Evolutionary conservation across 2,797 vertebrate genomes (phyloP).

Genomic region (Lagocephalus sceleratus): DNA sequence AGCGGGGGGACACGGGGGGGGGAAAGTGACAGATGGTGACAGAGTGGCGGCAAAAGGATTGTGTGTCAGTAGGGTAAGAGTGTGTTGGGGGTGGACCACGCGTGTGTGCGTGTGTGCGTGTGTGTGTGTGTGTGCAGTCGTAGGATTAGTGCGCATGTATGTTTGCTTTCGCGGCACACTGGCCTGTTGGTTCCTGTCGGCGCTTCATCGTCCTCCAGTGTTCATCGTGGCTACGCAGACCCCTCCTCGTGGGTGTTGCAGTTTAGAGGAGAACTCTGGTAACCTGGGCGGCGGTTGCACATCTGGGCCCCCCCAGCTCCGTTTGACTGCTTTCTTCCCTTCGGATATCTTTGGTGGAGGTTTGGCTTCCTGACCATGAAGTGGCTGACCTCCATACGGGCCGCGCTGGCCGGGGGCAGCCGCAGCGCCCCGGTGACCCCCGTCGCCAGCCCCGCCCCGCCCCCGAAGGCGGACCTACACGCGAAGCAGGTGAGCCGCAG

Average conservation of each 20-base stretch:
- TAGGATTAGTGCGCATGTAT: constrained; percentile 36
- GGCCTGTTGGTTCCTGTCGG: constrained; percentile 35
- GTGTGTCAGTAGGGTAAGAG: constrained; percentile 51
- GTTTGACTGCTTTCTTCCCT: background rate
- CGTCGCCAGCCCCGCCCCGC: constrained; percentile 54
- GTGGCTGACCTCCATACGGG: constrained; percentile 67
- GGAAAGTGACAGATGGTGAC: constrained; percentile 65
- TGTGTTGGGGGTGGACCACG: constrained; percentile 6
- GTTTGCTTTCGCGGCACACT: constrained; percentile 9
- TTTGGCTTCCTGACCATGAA: constrained; percentile 53
- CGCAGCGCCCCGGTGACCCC: constrained; percentile 66
- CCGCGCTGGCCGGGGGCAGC: constrained; percentile 51
- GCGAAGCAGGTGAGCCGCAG: constrained; percentile 67
- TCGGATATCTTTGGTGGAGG: background rate
- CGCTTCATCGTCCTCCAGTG: constrained; percentile 13
- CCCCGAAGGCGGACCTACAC: constrained; percentile 56
- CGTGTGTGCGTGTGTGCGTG: constrained; percentile 12
- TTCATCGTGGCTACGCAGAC: too few relatives aligned
- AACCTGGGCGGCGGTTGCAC: background rate
- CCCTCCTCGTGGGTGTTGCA: too few relatives aligned
- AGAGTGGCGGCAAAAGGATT: constrained; percentile 52
- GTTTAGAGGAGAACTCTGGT: too few relatives aligned
- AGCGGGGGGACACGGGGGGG: constrained; percentile 16
- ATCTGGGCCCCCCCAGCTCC: background rate
- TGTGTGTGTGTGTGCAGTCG: constrained; percentile 9